Conservation (phyloP, 2,113 vertebrate genomes). For the Brachypteracias leptosomus region DNA sequence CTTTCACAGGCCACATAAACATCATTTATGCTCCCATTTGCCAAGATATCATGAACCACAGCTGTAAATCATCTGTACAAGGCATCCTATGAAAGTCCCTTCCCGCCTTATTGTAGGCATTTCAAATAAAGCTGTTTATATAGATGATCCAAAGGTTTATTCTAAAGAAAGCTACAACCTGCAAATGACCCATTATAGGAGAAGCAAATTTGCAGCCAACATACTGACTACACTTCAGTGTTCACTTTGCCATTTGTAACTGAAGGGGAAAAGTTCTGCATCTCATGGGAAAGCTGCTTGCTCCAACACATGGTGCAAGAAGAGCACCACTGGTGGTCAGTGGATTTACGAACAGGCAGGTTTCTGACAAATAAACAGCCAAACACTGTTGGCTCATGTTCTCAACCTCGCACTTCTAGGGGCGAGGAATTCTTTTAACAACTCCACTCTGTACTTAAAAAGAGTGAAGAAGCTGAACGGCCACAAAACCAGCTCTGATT, state of each 20-base stretch:
- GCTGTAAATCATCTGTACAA: not conserved
- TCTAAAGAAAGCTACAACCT: not conserved
- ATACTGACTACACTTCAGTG: not conserved
- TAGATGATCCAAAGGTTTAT: not conserved
- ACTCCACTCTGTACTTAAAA: not conserved
- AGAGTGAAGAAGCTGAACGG: not conserved
- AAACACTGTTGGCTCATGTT: not conserved
- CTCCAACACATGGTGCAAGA: not conserved
- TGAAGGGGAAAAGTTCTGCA: not conserved
- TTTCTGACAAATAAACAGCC: not conserved
- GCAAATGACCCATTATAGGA: too few species aligned
- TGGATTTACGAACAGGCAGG: not conserved
- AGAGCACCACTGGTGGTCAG: not conserved
- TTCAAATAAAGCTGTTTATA: not conserved
- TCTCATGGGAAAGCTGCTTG: not conserved
- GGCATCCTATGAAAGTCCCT: not conserved
- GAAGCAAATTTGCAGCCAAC: not conserved
- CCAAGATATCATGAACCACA: not conserved
- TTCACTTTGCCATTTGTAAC: not conserved
- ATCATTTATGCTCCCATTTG: not conserved
- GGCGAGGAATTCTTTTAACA: not conserved
- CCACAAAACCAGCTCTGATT: not conserved
- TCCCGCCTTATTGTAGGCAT: not conserved
- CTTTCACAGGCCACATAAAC: not conserved
- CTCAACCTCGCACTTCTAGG: not conserved